Conservation (phyloP, 2,113 vertebrate genomes). For the Larimichthys polyactis region DNA sequence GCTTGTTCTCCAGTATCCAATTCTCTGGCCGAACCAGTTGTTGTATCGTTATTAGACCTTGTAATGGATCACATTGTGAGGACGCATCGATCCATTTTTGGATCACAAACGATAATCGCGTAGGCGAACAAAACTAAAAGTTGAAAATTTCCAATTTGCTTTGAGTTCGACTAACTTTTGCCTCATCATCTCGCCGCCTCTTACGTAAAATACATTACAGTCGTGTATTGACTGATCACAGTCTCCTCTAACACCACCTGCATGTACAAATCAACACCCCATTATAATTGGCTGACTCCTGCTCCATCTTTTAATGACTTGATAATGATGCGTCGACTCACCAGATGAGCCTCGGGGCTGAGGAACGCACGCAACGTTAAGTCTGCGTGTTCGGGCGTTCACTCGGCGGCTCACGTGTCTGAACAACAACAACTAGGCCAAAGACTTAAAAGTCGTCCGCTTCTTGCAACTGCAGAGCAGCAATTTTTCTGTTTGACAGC, state of each 20-base stretch:
- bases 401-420: constrained; percentile 25
- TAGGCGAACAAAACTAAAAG: neutral
- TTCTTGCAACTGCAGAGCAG: neutral
- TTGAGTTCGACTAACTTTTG: neutral
- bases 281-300: neutral
- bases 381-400: constrained; percentile 1
- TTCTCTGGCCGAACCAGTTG: neutral
- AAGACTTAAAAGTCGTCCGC: neutral
- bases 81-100: too few relatives aligned
- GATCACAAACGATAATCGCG: neutral
- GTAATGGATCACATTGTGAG: neutral
- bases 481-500: neutral
- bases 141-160: neutral
- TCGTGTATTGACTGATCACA: neutral
- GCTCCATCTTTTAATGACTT: constrained; percentile 10
- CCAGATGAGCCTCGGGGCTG: constrained; percentile 27
- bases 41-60: neutral
- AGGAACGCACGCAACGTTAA: neutral
- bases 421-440: constrained; percentile 17
- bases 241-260: constrained; percentile 33
- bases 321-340: constrained; percentile 9
- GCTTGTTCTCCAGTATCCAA: neutral
- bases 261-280: constrained; percentile 29
- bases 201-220: neutral
- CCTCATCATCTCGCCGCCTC: neutral